phyloP scores from a whole-genome alignment of 2,113 vertebrate genomes.

The Engraulis encrasicolus region DNA sequence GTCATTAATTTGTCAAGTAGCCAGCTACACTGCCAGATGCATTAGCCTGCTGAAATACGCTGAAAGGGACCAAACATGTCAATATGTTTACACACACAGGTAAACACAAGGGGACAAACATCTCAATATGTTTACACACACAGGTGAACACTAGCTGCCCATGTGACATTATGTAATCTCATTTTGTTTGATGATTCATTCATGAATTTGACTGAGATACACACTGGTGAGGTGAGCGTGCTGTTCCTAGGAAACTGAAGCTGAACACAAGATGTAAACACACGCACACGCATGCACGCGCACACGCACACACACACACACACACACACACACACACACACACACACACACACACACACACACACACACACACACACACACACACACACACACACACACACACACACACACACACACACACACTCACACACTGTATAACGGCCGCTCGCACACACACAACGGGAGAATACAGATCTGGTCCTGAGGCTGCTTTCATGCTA shows the following conservation, averaged over 20 bases:
- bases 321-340: not conserved
- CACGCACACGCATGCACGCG: not conserved
- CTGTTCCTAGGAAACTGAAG: not conserved
- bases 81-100: not conserved
- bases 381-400: not conserved
- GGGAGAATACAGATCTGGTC: not conserved
- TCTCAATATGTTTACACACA: too few relatives aligned
- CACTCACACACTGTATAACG: not conserved
- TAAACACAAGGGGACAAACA: not conserved
- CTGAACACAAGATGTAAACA: not conserved
- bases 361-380: not conserved
- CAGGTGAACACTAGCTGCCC: not conserved
- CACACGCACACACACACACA: not conserved
- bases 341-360: not conserved
- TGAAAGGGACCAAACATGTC: too few relatives aligned
- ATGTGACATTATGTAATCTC: constrained; percentile 4
- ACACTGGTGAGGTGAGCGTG: not conserved
- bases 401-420: constrained; percentile 7
- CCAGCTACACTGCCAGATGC: not conserved
- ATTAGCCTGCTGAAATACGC: too few relatives aligned
- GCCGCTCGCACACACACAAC: not conserved
- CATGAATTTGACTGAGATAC: not conserved
- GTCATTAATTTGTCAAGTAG: not conserved
- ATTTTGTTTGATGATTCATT: not conserved
- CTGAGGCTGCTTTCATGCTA: not conserved